Percentiles rank a stretch among this genome's conserved stretches.
Evolutionary conservation across 2,113 vertebrate genomes (phyloP).

Genomic region (Saccopteryx leptura): DNA sequence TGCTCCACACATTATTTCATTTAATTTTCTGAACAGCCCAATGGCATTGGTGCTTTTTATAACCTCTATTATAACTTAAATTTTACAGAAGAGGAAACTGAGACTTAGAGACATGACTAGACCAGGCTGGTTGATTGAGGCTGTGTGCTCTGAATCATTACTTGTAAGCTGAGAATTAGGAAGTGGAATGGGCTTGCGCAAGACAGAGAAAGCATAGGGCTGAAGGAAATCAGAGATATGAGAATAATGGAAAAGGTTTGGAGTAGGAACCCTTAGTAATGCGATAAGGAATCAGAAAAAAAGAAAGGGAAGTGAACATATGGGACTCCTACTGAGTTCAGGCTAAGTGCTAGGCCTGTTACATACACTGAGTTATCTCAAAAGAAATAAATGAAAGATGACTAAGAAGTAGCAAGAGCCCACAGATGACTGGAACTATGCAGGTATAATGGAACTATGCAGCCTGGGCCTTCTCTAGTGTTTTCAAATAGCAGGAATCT

Average conservation of each 20-base stretch:
- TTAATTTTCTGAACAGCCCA: background rate
- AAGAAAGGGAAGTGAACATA: background rate
- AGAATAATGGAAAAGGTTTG: background rate
- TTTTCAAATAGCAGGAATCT: background rate
- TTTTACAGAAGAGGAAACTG: conserved; percentile 17
- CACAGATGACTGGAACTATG: background rate
- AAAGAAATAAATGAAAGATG: background rate
- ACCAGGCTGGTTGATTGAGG: background rate
- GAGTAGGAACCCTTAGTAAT: background rate
- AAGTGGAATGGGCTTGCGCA: background rate
- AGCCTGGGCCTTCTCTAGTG: background rate
- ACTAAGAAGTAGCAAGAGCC: background rate
- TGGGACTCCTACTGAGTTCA: background rate
- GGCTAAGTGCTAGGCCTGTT: background rate
- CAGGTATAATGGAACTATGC: background rate
- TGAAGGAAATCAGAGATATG: conserved; percentile 8
- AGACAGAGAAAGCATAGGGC: background rate
- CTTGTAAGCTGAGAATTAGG: background rate
- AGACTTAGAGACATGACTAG: background rate
- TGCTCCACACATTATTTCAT: background rate
- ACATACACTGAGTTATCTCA: background rate
- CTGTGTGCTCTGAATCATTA: background rate
- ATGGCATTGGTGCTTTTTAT: background rate
- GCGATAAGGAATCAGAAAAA: background rate
- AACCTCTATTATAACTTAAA: background rate